Evolutionary conservation across 2,888 invertebrate species (phyloP).

Genomic region (Hydriomena furcata): DNA sequence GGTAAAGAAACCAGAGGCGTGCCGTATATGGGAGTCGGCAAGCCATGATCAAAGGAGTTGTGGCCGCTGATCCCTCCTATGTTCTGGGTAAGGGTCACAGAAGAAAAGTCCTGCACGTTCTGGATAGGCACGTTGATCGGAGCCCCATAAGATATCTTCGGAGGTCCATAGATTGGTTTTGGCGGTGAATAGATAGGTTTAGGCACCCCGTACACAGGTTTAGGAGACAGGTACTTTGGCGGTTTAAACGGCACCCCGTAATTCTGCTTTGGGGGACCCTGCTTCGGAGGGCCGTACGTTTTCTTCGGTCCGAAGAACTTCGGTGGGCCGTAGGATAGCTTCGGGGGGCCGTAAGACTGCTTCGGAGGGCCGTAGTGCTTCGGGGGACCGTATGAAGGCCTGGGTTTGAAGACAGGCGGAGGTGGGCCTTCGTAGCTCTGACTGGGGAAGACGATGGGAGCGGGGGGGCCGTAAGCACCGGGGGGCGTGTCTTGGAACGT

Average conservation of each 20-base stretch:
- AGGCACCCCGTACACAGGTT: constrained; percentile 53
- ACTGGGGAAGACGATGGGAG: constrained; percentile 68
- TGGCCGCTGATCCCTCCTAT: constrained; percentile 32
- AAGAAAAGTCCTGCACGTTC: constrained; percentile 44
- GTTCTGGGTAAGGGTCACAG: constrained; percentile 36
- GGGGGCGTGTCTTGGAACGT: constrained; percentile 57
- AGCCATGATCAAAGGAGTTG: constrained; percentile 49
- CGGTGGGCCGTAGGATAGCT: constrained; percentile 57
- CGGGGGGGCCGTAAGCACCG: constrained; percentile 78
- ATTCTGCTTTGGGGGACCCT: constrained; percentile 55
- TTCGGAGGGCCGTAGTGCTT: constrained; percentile 68
- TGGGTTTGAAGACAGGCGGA: constrained; percentile 71
- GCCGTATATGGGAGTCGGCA: constrained; percentile 74
- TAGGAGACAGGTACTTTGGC: constrained; percentile 53
- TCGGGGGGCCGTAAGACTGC: constrained; percentile 49
- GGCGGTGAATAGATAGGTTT: constrained; percentile 74
- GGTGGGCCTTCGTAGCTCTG: constrained; percentile 79
- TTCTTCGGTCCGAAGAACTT: constrained; percentile 61
- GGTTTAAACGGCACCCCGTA: constrained; percentile 63
- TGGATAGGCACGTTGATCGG: constrained; percentile 41
- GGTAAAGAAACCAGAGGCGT: constrained; percentile 62
- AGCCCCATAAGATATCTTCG: constrained; percentile 55
- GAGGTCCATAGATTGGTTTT: constrained; percentile 57
- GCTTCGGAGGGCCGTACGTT: constrained; percentile 58
- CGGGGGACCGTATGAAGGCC: constrained; percentile 70